Evolutionary conservation across 2,113 vertebrate genomes (phyloP).

Genomic region (Ptychochromis oligacanthus): DNA sequence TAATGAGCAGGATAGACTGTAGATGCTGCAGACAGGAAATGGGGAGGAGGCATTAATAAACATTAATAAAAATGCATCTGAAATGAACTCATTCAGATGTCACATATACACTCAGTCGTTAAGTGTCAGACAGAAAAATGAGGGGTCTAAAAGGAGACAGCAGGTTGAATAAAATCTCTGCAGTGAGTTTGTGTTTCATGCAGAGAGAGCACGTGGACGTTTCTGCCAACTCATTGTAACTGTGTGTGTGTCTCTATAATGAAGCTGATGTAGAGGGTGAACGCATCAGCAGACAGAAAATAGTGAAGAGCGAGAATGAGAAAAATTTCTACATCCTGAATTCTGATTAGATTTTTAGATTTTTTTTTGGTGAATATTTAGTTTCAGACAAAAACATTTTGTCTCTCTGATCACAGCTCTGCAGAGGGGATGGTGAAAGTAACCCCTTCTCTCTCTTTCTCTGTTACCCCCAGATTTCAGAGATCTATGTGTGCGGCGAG

Average conservation of each 20-base stretch:
- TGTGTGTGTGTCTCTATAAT: not conserved
- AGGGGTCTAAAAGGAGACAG: not conserved
- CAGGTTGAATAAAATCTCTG: not conserved
- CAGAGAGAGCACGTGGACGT: not conserved
- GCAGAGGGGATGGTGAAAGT: fast-evolving
- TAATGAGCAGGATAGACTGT: constrained; percentile 15
- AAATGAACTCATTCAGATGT: not conserved
- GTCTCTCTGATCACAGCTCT: not conserved
- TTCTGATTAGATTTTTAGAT: not conserved
- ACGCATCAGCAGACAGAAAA: not conserved
- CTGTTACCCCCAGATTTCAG: constrained; percentile 87
- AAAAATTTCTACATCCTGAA: not conserved
- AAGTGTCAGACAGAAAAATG: not conserved
- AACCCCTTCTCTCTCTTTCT: not conserved
- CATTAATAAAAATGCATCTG: not conserved
- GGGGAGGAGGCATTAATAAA: not conserved
- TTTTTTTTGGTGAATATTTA: not conserved
- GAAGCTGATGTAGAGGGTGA: not conserved
- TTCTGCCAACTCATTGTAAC: constrained; percentile 3
- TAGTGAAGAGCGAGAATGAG: not conserved
- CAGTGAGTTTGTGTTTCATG: not conserved
- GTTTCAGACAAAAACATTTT: too few relatives aligned
- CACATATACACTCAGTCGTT: not conserved
- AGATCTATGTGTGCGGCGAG: constrained; percentile 98
- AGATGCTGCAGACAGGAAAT: not conserved